These are phyloP conservation scores for Uromys caudimaculatus DNA, from an alignment of 2,797 vertebrate genomes.

Conservation along the genomic window DNA sequence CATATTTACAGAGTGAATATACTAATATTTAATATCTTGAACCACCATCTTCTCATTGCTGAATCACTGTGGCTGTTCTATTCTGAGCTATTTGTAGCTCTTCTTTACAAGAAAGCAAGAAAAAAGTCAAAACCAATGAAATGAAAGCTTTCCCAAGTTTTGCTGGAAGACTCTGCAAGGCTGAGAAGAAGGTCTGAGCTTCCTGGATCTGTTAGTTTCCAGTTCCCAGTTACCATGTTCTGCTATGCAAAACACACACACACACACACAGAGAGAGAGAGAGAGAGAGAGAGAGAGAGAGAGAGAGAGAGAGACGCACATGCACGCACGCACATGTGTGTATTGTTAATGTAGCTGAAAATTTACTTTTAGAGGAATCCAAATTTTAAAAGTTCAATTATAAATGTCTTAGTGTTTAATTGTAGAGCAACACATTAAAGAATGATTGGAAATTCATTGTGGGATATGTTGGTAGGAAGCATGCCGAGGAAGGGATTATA, in stretches of 20 bases:
- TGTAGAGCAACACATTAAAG: constrained; percentile 25
- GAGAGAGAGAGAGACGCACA: too few relatives aligned
- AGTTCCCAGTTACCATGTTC: neutral
- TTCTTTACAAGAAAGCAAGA: neutral
- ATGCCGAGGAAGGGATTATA: neutral
- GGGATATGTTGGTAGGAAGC: neutral
- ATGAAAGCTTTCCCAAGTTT: constrained; percentile 23
- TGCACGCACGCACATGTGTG: too few relatives aligned
- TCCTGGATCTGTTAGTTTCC: constrained; percentile 50
- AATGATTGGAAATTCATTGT: constrained; percentile 42
- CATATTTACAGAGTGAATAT: neutral
- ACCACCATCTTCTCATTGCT: neutral
- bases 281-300: too few relatives aligned
- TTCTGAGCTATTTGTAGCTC: constrained; percentile 29
- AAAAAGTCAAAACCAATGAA: neutral
- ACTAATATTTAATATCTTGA: constrained; percentile 8
- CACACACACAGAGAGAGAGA: too few relatives aligned
- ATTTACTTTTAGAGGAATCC: constrained; percentile 18
- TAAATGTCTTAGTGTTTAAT: constrained; percentile 41
- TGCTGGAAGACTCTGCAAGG: constrained; percentile 15
- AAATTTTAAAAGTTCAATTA: constrained; percentile 18
- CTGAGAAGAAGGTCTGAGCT: neutral
- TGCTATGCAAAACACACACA: neutral
- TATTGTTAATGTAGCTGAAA: neutral
- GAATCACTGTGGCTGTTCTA: neutral